Evolutionary conservation across 2,888 invertebrate species (phyloP), one percentile per base, ranked within the genome.

Genomic region (Andricus curvator): DNA sequence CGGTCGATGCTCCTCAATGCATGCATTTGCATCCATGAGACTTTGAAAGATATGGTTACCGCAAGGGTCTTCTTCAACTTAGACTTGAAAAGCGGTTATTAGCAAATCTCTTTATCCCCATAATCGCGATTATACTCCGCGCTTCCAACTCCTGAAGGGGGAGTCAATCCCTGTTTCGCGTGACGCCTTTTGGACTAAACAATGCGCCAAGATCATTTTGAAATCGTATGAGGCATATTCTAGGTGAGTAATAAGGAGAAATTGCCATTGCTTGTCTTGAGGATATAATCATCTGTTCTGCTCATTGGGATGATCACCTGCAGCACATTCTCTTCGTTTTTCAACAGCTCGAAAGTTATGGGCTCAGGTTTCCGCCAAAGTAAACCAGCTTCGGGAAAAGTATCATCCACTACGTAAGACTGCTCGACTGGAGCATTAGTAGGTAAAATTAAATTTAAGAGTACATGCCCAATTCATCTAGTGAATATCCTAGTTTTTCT

Each of bases 31-130:
- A 87, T 88, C 4, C 84, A 83, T 2, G 86, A 85, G 0, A 70
- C 86, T 2, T 65, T 88, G 0, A 83, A 85, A 25, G 85, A 84
- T 29, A 76, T 89, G 0, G 86, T 87, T 0, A 77, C 48, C 4
- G 88, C 89, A 0, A 77, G 60, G 41, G 80, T 88, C 9, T 89
- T 89, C 65, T 81, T 87, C 6, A 88, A 86, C 15, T 74, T 90
- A 8, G 89, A 90, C 37, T 78, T 89, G 4, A 84, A 85, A 33
- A 83, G 84, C 64, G 88, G 89, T 8, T 90, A 89, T 74, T 90
- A 89, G 88, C 89, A 89, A 68, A 79, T 89, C 4, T 86, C 85
- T 2, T 81, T 90, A 82, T 84, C 84, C 20, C 78, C 79, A 2
- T 65, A 79, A 9, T 82, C 84, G 0, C 85, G 82, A 25, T 79